Conservation (phyloP, 2,888 invertebrate species). For the Andrena flavipes region DNA sequence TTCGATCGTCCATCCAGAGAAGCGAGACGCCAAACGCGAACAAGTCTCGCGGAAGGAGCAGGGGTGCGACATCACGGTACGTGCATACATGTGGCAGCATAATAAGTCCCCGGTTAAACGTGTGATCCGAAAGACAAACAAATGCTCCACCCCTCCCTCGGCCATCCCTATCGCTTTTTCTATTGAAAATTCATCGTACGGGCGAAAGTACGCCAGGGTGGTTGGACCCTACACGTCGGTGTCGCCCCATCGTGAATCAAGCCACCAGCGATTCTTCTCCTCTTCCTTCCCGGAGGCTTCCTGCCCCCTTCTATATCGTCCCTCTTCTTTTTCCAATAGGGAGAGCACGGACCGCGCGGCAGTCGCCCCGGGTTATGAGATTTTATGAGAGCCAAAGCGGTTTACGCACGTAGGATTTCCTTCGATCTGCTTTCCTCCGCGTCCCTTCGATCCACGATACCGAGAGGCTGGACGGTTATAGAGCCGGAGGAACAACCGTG, state of each 20-base stretch:
- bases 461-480: slow-evolving; percentile 4
- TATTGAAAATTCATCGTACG: slow-evolving; percentile 80
- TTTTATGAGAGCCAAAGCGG: slow-evolving; percentile 83
- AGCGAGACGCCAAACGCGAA: slow-evolving; percentile 17
- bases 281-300: slow-evolving; percentile 50
- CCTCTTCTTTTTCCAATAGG: slow-evolving; percentile 41
- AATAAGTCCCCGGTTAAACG: slow-evolving; percentile 67
- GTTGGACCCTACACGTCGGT: slow-evolving; percentile 51
- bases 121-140: slow-evolving; percentile 82
- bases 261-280: slow-evolving; percentile 52
- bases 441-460: slow-evolving; percentile 22
- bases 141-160: slow-evolving; percentile 38
- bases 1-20: too few species aligned
- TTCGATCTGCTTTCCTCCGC: slow-evolving; percentile 42
- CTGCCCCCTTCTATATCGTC: slow-evolving; percentile 16
- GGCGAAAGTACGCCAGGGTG: slow-evolving; percentile 61
- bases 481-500: neutral
- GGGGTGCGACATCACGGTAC: neutral
- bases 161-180: slow-evolving; percentile 50
- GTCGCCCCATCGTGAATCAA: slow-evolving; percentile 58
- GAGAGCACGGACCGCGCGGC: slow-evolving; percentile 61
- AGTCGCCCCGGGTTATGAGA: slow-evolving; percentile 81
- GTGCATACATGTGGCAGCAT: slow-evolving; percentile 59
- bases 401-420: slow-evolving; percentile 74
- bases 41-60: slow-evolving; percentile 23